Conservation (phyloP, 2,888 invertebrate species). For the Odiellus spinosus region DNA sequence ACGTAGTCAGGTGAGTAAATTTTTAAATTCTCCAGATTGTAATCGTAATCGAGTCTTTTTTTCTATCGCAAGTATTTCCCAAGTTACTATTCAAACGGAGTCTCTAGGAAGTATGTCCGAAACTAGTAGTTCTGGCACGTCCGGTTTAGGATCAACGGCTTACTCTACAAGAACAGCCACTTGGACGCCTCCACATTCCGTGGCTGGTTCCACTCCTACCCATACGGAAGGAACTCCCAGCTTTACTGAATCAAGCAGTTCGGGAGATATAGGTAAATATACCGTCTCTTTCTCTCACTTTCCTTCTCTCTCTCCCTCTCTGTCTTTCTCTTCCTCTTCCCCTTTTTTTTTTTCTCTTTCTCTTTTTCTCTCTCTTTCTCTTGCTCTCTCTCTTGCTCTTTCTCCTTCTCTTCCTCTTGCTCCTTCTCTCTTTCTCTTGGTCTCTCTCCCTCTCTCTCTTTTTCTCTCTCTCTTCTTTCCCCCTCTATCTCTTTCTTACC, state of each 20-base stretch:
- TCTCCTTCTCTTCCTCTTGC: no score
- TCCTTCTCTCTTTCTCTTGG: no score
- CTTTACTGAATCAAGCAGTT: slow-evolving; percentile 87
- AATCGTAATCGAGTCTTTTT: background rate
- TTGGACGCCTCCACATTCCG: slow-evolving; percentile 29
- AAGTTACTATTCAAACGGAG: slow-evolving; percentile 20
- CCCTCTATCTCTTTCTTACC: no score
- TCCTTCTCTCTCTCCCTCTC: background rate
- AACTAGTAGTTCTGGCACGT: slow-evolving; percentile 22
- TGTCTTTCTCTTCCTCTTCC: background rate
- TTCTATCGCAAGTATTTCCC: slow-evolving; percentile 16
- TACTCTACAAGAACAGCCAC: slow-evolving; percentile 19
- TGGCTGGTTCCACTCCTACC: slow-evolving; percentile 57
- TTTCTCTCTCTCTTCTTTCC: no score
- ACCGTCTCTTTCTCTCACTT: no score
- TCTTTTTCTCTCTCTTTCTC: background rate
- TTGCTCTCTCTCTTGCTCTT: background rate
- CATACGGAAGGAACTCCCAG: slow-evolving; percentile 97
- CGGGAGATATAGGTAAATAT: slow-evolving; percentile 25
- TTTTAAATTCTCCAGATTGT: no score
- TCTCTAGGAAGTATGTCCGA: slow-evolving; percentile 19
- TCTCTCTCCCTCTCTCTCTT: no score
- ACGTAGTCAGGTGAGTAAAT: background rate
- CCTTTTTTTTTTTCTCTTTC: no score
- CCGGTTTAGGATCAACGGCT: slow-evolving; percentile 17